Percentiles rank a stretch among this genome's conserved stretches.
Conservation (phyloP, 1,140 invertebrate genomes). For the Frieseomelitta varia region DNA sequence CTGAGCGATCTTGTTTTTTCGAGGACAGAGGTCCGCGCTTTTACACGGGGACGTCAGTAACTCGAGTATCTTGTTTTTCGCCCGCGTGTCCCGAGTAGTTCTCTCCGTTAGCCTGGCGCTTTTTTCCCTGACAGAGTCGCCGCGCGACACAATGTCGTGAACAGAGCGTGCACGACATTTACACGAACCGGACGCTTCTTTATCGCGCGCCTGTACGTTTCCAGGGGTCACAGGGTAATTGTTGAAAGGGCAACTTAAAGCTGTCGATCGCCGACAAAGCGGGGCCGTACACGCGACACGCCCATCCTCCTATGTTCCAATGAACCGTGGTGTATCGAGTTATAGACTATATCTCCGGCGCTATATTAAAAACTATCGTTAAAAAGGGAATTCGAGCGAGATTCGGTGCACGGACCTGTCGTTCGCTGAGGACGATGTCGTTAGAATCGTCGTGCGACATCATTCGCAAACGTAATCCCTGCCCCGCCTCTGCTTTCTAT, state of each 20-base stretch:
- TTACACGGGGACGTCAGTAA: neutral
- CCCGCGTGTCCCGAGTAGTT: neutral
- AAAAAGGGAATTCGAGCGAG: constrained; percentile 20
- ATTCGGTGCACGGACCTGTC: constrained; percentile 7
- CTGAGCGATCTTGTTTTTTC: too few relatives aligned
- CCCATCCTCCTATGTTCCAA: neutral
- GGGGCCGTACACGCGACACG: neutral
- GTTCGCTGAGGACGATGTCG: neutral
- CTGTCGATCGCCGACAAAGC: constrained; percentile 1
- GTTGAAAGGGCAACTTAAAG: constrained; percentile 22
- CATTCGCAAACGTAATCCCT: neutral
- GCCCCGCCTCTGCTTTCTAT: neutral
- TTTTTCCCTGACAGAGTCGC: neutral
- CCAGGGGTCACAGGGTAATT: constrained; percentile 19
- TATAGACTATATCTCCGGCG: neutral
- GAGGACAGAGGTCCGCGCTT: neutral
- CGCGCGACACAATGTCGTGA: neutral
- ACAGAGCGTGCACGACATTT: constrained; percentile 12
- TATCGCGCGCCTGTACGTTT: neutral
- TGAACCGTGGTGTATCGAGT: constrained; percentile 8
- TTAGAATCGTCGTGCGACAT: neutral
- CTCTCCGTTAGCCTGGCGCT: neutral
- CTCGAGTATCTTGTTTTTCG: neutral
- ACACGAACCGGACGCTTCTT: neutral
- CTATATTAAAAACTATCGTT: constrained; percentile 2